Conservation (phyloP, 1,140 invertebrate genomes). For the Lysiphlebus fabarum region DNA sequence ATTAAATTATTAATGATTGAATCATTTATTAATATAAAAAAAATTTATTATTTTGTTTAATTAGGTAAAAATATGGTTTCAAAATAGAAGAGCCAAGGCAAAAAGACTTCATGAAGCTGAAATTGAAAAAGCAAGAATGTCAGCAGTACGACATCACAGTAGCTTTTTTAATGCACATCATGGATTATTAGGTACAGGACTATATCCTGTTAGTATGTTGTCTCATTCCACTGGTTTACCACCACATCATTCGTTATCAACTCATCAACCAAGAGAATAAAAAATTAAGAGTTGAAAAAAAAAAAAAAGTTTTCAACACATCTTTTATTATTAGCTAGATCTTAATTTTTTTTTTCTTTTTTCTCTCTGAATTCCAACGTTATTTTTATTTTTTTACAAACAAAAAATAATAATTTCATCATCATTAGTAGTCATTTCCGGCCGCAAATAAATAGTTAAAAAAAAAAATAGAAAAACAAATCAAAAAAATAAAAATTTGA, state of each 20-base stretch:
- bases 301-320: not conserved
- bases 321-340: not conserved
- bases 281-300: constrained; percentile 5
- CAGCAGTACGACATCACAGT: constrained; percentile 58
- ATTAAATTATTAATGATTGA: not conserved
- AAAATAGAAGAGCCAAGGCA: constrained; percentile 92
- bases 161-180: constrained; percentile 52
- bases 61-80: constrained; percentile 96
- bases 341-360: no score
- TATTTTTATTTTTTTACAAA: no score
- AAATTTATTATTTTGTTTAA: constrained; percentile 32
- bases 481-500: no score
- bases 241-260: constrained; percentile 37
- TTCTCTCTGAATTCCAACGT: no score
- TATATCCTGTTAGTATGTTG: constrained; percentile 47
- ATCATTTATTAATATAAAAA: not conserved
- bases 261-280: constrained; percentile 46
- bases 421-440: no score
- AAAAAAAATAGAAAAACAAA: no score
- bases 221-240: constrained; percentile 38
- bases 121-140: constrained; percentile 84
- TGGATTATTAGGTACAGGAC: constrained; percentile 39
- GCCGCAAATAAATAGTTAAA: no score
- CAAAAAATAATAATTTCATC: no score
- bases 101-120: constrained; percentile 93